Base-by-base conservation (phyloP, 2,113 vertebrate genomes). In the Odontesthes bonariensis region DNA sequence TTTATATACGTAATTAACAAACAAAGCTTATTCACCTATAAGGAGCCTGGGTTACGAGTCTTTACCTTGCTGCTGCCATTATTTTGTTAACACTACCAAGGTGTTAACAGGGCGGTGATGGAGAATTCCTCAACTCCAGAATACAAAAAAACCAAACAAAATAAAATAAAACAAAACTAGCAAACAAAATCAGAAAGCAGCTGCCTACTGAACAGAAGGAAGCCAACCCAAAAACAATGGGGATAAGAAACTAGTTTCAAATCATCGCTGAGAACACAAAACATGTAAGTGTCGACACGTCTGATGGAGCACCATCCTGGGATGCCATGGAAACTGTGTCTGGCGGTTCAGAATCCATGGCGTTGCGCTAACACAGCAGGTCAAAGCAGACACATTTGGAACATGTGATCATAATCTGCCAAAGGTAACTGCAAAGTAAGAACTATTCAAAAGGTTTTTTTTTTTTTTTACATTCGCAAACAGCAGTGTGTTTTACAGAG, bases 31-130 rank as follows among this genome's bases (percentile, higher is more conserved):
- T 96, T 91, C 90, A 92, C 87, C 93, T 91, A 92, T 92, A 77
- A 89, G 92, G 94, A 96, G 95, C 95, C 94, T 94, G 95, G 95
- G 93, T 96, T 96, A 95, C 95, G 94, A 96, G 90, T 89, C 82
- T 79, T 88, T 87, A 88, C 89, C 90, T 86, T 88, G 74, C 92
- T 92, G 90, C 89, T 92, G 91, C 87, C 86, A 75, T 90, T 88
- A 83, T 82, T 86, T 79, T 89, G 91, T 91, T 93, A 93, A 92
- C 91, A 94, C 91, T 87, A 91, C 88, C 84, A 89, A 87, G 86
- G 86, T 81, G n/a, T 83, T 83, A 86, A 83, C 73, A 88, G 82
- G 80, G 81, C 47, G 69, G 73, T 81, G 85, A 83, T n/a, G 71
- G 64, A 89, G 73, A 84, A 82, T 82, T 88, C 79, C 61, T 85